Percentiles rank a stretch among this genome's conserved stretches.
phyloP scores from a whole-genome alignment of 1,140 invertebrate genomes.

The Melipona quadrifasciata region DNA sequence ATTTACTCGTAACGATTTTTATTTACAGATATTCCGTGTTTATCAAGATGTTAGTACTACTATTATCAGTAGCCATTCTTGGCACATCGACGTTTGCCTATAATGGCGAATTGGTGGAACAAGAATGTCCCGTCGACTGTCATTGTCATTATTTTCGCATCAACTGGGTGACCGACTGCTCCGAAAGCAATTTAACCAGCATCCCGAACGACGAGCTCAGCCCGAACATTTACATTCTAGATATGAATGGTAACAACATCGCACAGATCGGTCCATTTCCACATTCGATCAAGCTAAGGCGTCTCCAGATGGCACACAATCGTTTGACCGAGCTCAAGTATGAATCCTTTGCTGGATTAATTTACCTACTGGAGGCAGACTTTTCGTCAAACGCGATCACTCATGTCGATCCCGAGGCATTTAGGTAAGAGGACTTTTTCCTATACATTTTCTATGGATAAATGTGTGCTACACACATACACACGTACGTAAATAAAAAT shows the following conservation, averaged over 20 bases:
- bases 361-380: conserved; percentile 87
- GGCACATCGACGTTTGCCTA: conserved; percentile 68
- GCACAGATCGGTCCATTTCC: conserved; percentile 84
- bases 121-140: conserved; percentile 88
- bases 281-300: conserved; percentile 85
- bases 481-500: not conserved
- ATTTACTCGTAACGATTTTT: not conserved
- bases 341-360: conserved; percentile 84
- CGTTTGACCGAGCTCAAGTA: conserved; percentile 83
- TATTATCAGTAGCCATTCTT: conserved; percentile 57
- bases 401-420: conserved; percentile 85
- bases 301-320: conserved; percentile 88
- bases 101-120: conserved; percentile 85
- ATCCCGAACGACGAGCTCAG: conserved; percentile 87
- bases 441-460: not conserved
- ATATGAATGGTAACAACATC: conserved; percentile 87
- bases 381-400: conserved; percentile 86
- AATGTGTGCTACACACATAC: too few species aligned
- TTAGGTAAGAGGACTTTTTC: conserved; percentile 82
- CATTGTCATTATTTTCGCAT: conserved; percentile 89
- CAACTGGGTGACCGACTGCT: conserved; percentile 90
- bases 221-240: conserved; percentile 86
- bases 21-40: conserved; percentile 41
- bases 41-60: conserved; percentile 46
- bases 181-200: conserved; percentile 87